Conservation (phyloP, 53 echinoderm and acorn worm genomes). For the Temnopleurus reevesii region DNA sequence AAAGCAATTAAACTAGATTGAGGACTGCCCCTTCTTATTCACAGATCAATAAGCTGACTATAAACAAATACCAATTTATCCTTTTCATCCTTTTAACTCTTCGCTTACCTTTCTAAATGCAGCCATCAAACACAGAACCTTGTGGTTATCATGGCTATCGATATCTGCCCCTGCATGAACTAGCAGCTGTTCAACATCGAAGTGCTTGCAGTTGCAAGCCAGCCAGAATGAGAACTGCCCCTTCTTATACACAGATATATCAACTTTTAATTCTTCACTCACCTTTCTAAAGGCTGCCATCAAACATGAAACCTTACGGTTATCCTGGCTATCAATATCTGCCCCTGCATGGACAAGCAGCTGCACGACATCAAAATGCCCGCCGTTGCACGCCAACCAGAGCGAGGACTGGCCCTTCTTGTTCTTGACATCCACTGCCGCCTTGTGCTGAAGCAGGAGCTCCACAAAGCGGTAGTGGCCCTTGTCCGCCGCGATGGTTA, state of each 20-base stretch:
- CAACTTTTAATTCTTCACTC: too few species aligned
- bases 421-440: constrained; percentile 95
- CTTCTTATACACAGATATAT: constrained; percentile 93
- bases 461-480: constrained; percentile 99
- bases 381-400: constrained; percentile 99
- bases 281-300: constrained; percentile 99
- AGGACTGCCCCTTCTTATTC: constrained; percentile 94
- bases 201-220: constrained; percentile 93
- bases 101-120: constrained; percentile 89
- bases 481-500: constrained; percentile 97
- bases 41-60: too few species aligned
- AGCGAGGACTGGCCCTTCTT: constrained; percentile 98
- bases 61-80: too few species aligned
- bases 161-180: constrained; percentile 88
- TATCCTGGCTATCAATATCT: constrained; percentile 96
- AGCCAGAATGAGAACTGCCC: constrained; percentile 95
- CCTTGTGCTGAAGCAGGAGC: constrained; percentile 82
- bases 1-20: constrained; percentile 91
- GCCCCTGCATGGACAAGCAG: constrained; percentile 88
- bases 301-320: constrained; percentile 94
- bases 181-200: constrained; percentile 87
- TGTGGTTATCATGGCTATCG: constrained; percentile 90
- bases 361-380: constrained; percentile 95
- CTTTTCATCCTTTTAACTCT: too few species aligned
- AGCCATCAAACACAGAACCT: constrained; percentile 94